A percentile compares a stretch with the other conserved stretches of the same genome.
These are phyloP conservation scores for Columba janthina DNA, from an alignment of 2,113 vertebrate species.

Conservation along the genomic window DNA sequence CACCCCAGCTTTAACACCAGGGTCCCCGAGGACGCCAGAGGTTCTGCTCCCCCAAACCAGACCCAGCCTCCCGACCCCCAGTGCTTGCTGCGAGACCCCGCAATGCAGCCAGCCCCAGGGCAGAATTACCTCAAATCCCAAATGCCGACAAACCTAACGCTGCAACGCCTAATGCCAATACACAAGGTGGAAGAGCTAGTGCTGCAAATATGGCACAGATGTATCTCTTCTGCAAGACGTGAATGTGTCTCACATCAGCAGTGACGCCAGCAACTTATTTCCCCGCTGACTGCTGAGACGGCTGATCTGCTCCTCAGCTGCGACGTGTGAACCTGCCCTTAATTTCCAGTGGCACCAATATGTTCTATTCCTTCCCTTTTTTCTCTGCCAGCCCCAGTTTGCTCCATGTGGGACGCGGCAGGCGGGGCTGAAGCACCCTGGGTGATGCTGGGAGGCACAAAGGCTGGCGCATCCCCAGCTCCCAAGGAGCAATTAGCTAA, in stretches of 20 bases:
- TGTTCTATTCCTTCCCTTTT: not conserved
- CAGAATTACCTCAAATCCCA: not conserved
- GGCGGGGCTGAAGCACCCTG: not conserved
- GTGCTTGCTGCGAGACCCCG: fast-evolving
- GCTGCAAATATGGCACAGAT: constrained; percentile 23
- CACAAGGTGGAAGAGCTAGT: not conserved
- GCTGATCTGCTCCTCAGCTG: not conserved
- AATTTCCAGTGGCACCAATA: not conserved
- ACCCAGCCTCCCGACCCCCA: not conserved
- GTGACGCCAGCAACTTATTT: constrained; percentile 60
- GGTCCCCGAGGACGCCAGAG: not conserved
- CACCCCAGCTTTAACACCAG: not conserved
- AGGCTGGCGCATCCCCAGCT: not conserved
- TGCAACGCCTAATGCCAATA: not conserved
- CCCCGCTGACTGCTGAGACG: constrained; percentile 40
- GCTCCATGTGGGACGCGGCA: not conserved
- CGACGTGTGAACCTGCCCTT: constrained; percentile 13
- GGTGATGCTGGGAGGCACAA: not conserved
- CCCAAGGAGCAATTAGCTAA: not conserved
- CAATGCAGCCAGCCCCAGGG: not conserved
- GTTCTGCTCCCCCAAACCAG: not conserved
- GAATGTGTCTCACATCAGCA: constrained; percentile 18
- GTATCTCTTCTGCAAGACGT: not conserved
- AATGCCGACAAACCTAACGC: fast-evolving
- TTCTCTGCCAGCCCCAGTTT: not conserved